Evolutionary conservation across 2,113 vertebrate genomes (phyloP), one percentile per base, ranked within the genome.

Genomic region (Mesitornis unicolor): DNA sequence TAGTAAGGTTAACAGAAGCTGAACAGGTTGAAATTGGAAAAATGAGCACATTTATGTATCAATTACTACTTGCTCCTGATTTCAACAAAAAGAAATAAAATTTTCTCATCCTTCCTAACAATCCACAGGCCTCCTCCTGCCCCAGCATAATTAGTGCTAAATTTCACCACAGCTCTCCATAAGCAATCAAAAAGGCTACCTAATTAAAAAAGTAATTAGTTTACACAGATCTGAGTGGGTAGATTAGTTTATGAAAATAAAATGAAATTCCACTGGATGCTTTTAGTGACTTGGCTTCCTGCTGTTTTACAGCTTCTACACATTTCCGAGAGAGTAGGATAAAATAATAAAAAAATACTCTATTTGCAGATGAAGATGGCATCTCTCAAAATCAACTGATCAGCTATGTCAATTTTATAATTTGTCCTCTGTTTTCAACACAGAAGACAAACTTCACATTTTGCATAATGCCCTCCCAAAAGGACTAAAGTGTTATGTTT

Each of bases 161-260:
- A 96, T 94, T 94, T 90, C 76, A 88, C 79, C 92, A 94, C 88
- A 93, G 95, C 83, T 90, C 87, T 96, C 92, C 76, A 92, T 80
- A 96, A 93, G 95, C 90, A 95, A 96, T 95, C 95, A 95, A 94
- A 96, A 95, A 93, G 76, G 76, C 90, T 94, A 89, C 81, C 87
- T 97, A 96, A 96, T 97, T 96, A 82, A 95, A 92, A 95, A 95
- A 94, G 88, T 96, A 97, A 97, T 96, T 97, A 93, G 93, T 94
- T 97, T 97, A 96, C 90, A 87, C 43, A 95, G 93, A 96, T 93
- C 28, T 78, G 85, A 94, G 85, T 84, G 88, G 88, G 84, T 92
- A 95, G 87, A 94, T 95, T 70, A 90, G 88, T 90, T 95, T 92
- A 96, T 90, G 51, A 96, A 97, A 96, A 95, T 96, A 96, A 96